phyloP scores from a whole-genome alignment of 2,113 vertebrate species.

The Ammodytes dubius region DNA sequence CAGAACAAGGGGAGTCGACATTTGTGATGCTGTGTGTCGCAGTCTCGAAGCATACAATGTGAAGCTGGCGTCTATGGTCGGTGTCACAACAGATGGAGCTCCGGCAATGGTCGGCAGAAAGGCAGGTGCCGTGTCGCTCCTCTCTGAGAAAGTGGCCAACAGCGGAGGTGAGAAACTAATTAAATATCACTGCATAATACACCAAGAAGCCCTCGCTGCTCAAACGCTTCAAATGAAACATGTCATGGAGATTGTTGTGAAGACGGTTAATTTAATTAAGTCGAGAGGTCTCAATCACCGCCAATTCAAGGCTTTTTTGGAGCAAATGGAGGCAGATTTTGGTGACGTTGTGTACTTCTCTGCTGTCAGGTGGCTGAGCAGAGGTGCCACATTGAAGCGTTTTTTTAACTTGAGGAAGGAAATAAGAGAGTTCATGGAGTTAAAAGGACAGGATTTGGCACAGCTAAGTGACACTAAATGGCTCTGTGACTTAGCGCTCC shows the following conservation, averaged over 20 bases:
- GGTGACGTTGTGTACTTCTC: neutral
- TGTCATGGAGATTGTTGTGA: neutral
- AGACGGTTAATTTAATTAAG: neutral
- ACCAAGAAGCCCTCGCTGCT: neutral
- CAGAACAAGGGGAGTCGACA: neutral
- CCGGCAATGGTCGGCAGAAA: neutral
- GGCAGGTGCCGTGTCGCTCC: neutral
- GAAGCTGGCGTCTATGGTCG: too few relatives aligned
- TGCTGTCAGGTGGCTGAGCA: neutral
- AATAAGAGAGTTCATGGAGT: neutral
- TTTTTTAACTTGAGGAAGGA: neutral
- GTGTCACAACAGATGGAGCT: neutral
- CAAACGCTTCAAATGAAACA: neutral
- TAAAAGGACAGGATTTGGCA: neutral
- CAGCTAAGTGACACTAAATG: neutral
- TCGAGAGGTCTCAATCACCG: neutral
- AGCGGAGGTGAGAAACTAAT: neutral
- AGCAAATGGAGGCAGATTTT: neutral
- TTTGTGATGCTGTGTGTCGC: too few relatives aligned
- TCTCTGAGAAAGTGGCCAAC: neutral
- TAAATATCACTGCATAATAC: neutral
- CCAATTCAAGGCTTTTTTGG: too few relatives aligned
- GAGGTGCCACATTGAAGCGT: neutral
- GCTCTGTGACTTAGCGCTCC: neutral
- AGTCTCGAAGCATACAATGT: too few relatives aligned